Percentiles rank a stretch among this genome's conserved stretches.
Evolutionary conservation across 2,113 vertebrate species (phyloP).

Genomic region (Gasterosteus aculeatus): DNA sequence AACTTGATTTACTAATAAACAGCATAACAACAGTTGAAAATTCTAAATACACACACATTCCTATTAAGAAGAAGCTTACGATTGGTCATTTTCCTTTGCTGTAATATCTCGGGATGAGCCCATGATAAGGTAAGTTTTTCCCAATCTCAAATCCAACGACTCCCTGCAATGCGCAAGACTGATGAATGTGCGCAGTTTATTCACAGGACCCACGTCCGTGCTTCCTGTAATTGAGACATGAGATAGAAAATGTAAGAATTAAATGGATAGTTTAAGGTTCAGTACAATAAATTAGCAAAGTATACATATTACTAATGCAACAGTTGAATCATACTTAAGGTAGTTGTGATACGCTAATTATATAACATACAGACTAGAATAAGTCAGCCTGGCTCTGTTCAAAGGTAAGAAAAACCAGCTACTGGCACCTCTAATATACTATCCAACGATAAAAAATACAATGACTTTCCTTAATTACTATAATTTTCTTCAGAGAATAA

Average conservation of each 20-base stretch:
- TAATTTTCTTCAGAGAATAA: not conserved
- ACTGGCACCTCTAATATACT: not conserved
- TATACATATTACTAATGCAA: not conserved
- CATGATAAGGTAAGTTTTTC: constrained; percentile 77
- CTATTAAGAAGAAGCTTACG: constrained; percentile 44
- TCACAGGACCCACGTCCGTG: constrained; percentile 34
- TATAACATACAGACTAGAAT: not conserved
- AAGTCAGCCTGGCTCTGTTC: not conserved
- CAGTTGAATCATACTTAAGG: not conserved
- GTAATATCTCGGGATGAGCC: constrained; percentile 63
- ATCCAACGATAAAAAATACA: not conserved
- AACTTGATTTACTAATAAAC: not conserved
- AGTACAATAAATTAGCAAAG: not conserved
- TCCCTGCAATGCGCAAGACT: constrained; percentile 70
- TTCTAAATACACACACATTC: not conserved
- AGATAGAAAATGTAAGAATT: not conserved
- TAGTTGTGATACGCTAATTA: not conserved
- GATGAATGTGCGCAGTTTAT: constrained; percentile 57
- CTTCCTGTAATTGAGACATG: constrained; percentile 53
- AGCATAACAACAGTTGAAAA: not conserved
- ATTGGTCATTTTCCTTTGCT: not conserved
- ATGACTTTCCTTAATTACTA: not conserved
- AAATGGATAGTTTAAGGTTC: not conserved
- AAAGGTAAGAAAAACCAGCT: not conserved
- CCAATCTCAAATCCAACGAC: constrained; percentile 33